Base-by-base conservation (phyloP, 1,140 invertebrate species). In the Tetranychus cinnabarinus region DNA sequence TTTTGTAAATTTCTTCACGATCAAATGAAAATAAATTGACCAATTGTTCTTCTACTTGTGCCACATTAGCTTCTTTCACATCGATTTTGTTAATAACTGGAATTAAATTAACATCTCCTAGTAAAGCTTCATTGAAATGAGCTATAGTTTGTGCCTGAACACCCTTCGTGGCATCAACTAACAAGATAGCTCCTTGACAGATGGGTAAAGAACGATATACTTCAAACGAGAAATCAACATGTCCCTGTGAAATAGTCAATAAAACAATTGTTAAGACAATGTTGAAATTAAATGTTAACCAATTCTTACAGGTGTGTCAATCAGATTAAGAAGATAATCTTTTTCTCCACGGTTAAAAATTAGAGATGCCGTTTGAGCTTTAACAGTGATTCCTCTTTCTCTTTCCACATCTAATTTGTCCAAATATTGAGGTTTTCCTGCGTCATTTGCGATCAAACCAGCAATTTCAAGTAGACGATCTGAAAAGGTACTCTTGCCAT, bases 181-280 rank as follows among this genome's bases (percentile, higher is more conserved):
- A 71, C 7, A 98, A 72, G 64, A 98, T 79, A 6, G 92, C 92
- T 2, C 92, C 93, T 78, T 97, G 86, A 72, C 90, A 97, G 35
- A 89, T 88, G 63, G 82, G 77, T 63, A 97, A 76, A 45, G 89
- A 93, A 48, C 79, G 67, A 12, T 73, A 73, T 67, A 97, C 93
- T 79, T 98, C 93, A 76, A 88, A 95, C 4, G 85, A 82, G 75
- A 98, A 98, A 73, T 98, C 95, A 12, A 97, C 92, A 79, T 98
- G 95, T 35, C 95, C 95, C 75, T 75, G 56, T 37, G 37, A 13
- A 36, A 36, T 5, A 62, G 55, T n/a, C n/a, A n/a, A n/a, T n/a
- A n/a, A n/a, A 13, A 34, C 15, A 46, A 39, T 58, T 37, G 48
- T 12, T 58, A 7, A 31, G 6, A 23, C 6, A n/a, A n/a, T n/a